Evolutionary conservation across 1,140 invertebrate species (phyloP), one percentile per base, ranked within the genome.

Genomic region (Babylonia areolata): DNA sequence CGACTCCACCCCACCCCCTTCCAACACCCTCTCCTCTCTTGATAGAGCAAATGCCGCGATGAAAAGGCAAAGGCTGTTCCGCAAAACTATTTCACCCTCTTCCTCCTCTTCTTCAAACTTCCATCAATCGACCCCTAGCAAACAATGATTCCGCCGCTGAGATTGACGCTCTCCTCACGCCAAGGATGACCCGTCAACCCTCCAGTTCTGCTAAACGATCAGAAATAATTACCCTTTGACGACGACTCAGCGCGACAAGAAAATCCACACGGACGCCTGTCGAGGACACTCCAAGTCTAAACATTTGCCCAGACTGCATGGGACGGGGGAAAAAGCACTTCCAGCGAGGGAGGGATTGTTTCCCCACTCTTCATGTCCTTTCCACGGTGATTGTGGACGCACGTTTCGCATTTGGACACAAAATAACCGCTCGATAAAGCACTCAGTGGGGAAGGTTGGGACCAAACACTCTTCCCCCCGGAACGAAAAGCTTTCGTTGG

Each of bases 391-490:
- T 77, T 77, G 75, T 77, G 75, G 40, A 77, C 28, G 37, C 75
- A 28, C 37, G 37, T 77, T 77, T 77, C 28, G 75, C 75, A 77
- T 77, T 77, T 73, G 31, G 71, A 73, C 71, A 73, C 71, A 73
- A 73, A 73, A 73, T 73, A 73, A 35, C 71, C 71, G 71, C 31
- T 73, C 71, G 71, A 73, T 73, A 35, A 73, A 73, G 71, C 71
- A 73, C 71, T 73, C 71, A 35, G 3, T 15, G 71, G n/a, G 31
- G 71, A 73, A 73, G 71, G 31, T 73, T 31, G 20, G 35, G 71
- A 73, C 71, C 71, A 73, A 73, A 73, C 71, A 73, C 31, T 73
- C 31, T n/a, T 31, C 28, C 58, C 15, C 58, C n/a, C 58, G 23
- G 28, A 69, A 69, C 23, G 28, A 69, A 69, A 69, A 69, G 64